phyloP scores from a whole-genome alignment of 1,140 invertebrate genomes.

The Grapholita molesta region DNA sequence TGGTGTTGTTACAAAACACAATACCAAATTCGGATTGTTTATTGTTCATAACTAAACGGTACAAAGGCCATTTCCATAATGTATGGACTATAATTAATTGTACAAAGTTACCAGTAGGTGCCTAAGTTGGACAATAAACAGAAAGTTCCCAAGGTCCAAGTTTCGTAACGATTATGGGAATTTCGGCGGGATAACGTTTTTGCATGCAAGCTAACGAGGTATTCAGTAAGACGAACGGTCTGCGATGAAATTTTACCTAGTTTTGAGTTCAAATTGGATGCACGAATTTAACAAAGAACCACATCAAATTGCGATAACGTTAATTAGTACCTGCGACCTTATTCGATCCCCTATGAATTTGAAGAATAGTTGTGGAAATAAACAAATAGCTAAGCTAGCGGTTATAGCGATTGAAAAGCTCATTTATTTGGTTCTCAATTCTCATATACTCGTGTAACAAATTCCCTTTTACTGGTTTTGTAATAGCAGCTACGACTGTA shows the following conservation, averaged over 20 bases:
- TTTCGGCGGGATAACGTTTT: constrained; percentile 23
- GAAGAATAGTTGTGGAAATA: no score
- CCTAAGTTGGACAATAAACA: constrained; percentile 42
- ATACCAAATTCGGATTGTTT: constrained; percentile 3
- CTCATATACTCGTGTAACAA: no score
- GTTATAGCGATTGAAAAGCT: no score
- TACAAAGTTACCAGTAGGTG: constrained; percentile 28
- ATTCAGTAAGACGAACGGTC: constrained; percentile 16
- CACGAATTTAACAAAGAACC: no score
- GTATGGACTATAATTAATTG: constrained; percentile 43
- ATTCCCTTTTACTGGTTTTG: no score
- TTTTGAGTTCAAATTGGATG: background rate
- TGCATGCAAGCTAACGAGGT: constrained; percentile 16
- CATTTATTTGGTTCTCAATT: no score
- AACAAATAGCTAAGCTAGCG: no score
- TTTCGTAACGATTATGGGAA: constrained; percentile 18
- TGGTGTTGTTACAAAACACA: background rate
- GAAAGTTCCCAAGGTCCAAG: constrained; percentile 24
- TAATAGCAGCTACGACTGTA: no score
- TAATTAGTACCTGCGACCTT: no score
- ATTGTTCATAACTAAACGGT: constrained; percentile 30
- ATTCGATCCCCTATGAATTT: no score
- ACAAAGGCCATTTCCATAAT: constrained; percentile 26
- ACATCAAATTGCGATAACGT: no score
- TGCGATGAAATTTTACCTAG: constrained; percentile 16